Conservation (phyloP, 2,888 invertebrate genomes). For the Lasioglossum lativentre region DNA sequence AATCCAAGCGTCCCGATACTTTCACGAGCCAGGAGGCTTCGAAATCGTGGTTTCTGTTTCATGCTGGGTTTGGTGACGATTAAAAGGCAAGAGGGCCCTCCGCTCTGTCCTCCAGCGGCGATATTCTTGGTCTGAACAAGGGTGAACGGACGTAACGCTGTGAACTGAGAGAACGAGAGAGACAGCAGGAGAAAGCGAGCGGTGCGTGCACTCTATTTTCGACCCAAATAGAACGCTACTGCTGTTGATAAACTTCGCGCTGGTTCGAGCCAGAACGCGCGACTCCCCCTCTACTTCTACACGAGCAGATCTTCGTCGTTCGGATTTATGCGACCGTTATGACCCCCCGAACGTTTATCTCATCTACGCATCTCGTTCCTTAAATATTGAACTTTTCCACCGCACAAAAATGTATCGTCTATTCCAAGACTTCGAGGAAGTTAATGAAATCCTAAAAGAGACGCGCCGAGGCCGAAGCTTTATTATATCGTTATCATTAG, state of each 20-base stretch:
- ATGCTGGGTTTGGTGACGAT: conserved; percentile 33
- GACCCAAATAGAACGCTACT: conserved; percentile 71
- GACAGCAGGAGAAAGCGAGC: conserved; percentile 40
- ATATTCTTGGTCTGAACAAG: conserved; percentile 80
- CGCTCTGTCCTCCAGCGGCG: conserved; percentile 71
- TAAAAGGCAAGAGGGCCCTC: conserved; percentile 41
- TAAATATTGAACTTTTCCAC: background rate
- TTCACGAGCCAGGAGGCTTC: background rate
- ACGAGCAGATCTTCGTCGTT: background rate
- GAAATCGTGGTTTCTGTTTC: conserved; percentile 27
- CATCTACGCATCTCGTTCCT: background rate
- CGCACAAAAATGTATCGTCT: background rate
- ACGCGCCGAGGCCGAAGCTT: background rate
- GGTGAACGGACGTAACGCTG: conserved; percentile 80
- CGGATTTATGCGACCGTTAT: background rate
- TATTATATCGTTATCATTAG: background rate
- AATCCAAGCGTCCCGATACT: background rate
- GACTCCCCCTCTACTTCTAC: background rate
- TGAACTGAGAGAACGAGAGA: conserved; percentile 40
- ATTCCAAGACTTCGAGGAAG: background rate
- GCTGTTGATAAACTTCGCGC: conserved; percentile 71
- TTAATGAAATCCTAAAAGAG: background rate
- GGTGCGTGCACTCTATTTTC: conserved; percentile 69
- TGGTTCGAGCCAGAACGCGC: conserved; percentile 38
- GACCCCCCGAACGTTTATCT: background rate